Base-by-base conservation (phyloP, 2,113 vertebrate species). In the Syrrhaptes paradoxus region DNA sequence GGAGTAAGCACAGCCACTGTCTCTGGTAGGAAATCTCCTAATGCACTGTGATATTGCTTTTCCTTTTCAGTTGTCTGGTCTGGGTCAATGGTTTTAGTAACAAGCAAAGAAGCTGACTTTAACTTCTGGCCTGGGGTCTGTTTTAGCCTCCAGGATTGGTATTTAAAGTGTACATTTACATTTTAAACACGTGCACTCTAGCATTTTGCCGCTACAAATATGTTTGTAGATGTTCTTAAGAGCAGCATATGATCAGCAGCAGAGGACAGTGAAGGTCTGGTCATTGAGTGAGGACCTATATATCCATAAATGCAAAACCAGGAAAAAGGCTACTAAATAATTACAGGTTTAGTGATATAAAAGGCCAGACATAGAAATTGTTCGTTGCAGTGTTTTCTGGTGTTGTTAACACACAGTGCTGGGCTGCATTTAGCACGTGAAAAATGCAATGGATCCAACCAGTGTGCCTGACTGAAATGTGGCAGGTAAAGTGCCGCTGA, bases 71-170 rank as follows among this genome's bases (percentile, higher is more conserved):
- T 81, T 97, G 49, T 90, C 87, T 93, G 46, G 15, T 82, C 48
- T 95, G 79, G 90, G 46, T 96, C 95, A 97, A 92, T 90, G 76
- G 31, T 93, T 89, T 80, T 68, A 76, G 62, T 67, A 62, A 82
- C 28, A 92, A 72, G n/a, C 24, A 74, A 90, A 55, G 82, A 91
- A 63, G 65, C 26, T 93, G 46, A 63, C 87, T 91, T 45, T 77
- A 76, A 38, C 91, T 94, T 93, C 86, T 92, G 54, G 67, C 62
- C 76, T 10, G 16, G 63, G 70, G 57, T 74, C 49, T 76, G 28
- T 68, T 96, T 90, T 94, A 80, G 24, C 90, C 89, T 93, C 36
- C 61, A 76, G 52, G 57, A 48, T 7, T 80, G 54, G 26, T 78
- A 59, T 63, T 90, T 91, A 71, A 94, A 93, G 62, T 79, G 87